These are phyloP conservation scores for Girardinichthys multiradiatus DNA, from an alignment of 2,113 vertebrate species.

Conservation along the genomic window DNA sequence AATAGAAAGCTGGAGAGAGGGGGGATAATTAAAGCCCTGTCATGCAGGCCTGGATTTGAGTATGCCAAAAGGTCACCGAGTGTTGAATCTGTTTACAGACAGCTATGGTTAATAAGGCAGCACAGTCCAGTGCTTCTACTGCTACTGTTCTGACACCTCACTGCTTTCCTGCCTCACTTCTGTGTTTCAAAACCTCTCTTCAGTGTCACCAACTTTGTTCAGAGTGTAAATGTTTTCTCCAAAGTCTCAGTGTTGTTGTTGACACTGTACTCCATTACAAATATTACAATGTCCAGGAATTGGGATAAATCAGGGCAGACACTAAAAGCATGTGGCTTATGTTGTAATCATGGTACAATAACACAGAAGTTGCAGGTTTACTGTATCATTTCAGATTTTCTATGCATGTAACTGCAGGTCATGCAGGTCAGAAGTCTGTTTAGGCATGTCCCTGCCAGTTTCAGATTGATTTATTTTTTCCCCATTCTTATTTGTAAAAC, in stretches of 20 bases:
- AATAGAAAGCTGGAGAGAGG: constrained; percentile 6
- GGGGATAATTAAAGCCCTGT: constrained; percentile 62
- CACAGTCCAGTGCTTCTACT: constrained; percentile 21
- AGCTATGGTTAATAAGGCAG: constrained; percentile 60
- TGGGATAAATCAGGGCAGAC: too few relatives aligned
- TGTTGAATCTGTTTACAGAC: constrained; percentile 65
- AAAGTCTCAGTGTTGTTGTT: constrained; percentile 8
- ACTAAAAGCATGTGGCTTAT: too few relatives aligned
- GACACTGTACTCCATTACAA: background rate
- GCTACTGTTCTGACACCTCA: constrained; percentile 10
- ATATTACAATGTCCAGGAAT: too few relatives aligned
- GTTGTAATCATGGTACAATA: too few relatives aligned
- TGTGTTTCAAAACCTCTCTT: constrained; percentile 19
- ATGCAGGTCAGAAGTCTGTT: too few relatives aligned
- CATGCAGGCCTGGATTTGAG: constrained; percentile 49
- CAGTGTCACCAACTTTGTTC: constrained; percentile 10
- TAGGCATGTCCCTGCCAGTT: too few relatives aligned
- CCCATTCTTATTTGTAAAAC: too few relatives aligned
- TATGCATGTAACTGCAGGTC: too few relatives aligned
- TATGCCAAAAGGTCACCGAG: constrained; percentile 69
- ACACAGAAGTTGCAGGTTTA: too few relatives aligned
- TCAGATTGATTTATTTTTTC: too few relatives aligned
- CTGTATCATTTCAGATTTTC: too few relatives aligned
- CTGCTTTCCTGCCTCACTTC: background rate
- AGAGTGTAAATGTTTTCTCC: constrained; percentile 12